A percentile compares a stretch with the other conserved stretches of the same genome.
These are phyloP conservation scores for Trissolcus brochymenae DNA, from an alignment of 2,888 invertebrate genomes.

Conservation along the genomic window DNA sequence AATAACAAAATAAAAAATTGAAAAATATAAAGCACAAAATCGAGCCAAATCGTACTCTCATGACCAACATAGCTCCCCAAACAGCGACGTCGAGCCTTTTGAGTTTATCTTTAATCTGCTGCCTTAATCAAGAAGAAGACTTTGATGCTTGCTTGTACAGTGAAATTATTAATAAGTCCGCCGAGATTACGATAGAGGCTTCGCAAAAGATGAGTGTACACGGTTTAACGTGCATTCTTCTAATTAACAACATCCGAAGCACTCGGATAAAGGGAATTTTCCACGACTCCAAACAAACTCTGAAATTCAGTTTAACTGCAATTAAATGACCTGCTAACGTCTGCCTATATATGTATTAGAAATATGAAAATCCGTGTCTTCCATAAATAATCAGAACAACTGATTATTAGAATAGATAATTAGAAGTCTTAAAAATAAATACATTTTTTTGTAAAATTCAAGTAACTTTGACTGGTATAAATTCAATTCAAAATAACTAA, in stretches of 20 bases:
- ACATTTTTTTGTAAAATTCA: too few relatives aligned
- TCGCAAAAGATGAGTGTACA: slow-evolving; percentile 29
- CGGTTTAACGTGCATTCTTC: slow-evolving; percentile 44
- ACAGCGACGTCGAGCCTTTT: slow-evolving; percentile 21
- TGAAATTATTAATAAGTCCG: slow-evolving; percentile 53
- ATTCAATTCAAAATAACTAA: too few relatives aligned
- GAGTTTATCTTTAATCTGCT: slow-evolving; percentile 43
- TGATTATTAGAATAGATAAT: not conserved
- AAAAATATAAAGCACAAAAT: not conserved
- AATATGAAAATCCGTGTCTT: too few relatives aligned
- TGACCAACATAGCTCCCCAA: slow-evolving; percentile 17
- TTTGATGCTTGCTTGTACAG: slow-evolving; percentile 51
- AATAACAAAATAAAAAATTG: not conserved
- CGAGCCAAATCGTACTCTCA: slow-evolving; percentile 3
- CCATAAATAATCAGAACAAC: too few relatives aligned
- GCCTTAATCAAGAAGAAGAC: slow-evolving; percentile 46
- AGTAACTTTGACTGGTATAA: too few relatives aligned
- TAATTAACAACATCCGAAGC: slow-evolving; percentile 45
- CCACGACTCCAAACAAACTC: slow-evolving; percentile 45
- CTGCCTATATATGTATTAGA: slow-evolving; percentile 9
- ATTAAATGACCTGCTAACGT: not conserved
- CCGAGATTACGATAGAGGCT: slow-evolving; percentile 42
- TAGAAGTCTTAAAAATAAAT: not conserved
- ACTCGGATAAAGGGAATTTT: slow-evolving; percentile 42
- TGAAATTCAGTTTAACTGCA: slow-evolving; percentile 28